Conservation (phyloP, 2,797 vertebrate genomes). For the Lutjanus campechanus region DNA sequence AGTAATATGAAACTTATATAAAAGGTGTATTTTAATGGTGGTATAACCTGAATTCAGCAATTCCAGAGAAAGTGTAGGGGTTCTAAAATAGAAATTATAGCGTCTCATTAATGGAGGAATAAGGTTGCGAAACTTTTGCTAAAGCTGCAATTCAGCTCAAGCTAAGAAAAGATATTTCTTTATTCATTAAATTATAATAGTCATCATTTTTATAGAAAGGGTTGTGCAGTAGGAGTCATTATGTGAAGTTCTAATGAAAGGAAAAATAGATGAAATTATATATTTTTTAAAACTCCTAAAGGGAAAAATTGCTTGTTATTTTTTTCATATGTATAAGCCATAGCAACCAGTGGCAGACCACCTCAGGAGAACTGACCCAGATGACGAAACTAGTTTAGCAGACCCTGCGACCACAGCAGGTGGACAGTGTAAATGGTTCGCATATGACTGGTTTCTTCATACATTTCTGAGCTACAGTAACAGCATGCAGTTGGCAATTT, state of each 20-base stretch:
- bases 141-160: slow-evolving; percentile 39
- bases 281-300: neutral
- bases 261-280: neutral
- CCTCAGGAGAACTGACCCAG: slow-evolving; percentile 1
- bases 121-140: slow-evolving; percentile 15
- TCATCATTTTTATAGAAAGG: neutral
- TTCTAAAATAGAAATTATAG: slow-evolving; percentile 40
- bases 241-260: neutral
- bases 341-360: neutral
- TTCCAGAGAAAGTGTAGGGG: neutral
- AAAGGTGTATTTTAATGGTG: neutral
- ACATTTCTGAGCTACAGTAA: neutral
- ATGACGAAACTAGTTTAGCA: neutral
- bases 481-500: neutral
- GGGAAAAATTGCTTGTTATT: no score
- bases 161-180: slow-evolving; percentile 25
- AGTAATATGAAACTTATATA: neutral
- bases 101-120: slow-evolving; percentile 31
- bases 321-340: no score
- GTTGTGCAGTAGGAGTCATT: slow-evolving; percentile 4
- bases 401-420: neutral
- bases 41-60: slow-evolving; percentile 26
- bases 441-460: neutral
- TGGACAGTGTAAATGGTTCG: neutral
- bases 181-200: slow-evolving; percentile 14